Conservation (phyloP, 2,797 vertebrate genomes). For the Cheirogaleus major region DNA sequence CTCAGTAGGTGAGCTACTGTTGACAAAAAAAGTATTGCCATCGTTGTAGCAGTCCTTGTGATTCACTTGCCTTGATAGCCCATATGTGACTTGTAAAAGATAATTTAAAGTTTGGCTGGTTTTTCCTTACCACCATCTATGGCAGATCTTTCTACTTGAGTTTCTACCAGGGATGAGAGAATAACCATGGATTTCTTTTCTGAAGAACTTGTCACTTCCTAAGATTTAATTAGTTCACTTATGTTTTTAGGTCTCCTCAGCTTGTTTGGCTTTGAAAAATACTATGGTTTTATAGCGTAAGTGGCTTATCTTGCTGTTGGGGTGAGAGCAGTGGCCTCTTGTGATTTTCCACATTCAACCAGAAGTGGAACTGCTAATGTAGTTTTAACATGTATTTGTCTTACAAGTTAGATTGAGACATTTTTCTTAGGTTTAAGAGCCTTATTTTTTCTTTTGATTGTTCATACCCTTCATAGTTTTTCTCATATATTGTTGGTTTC, state of each 20-base stretch:
- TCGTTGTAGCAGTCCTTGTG: neutral
- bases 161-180: neutral
- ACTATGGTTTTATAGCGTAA: neutral
- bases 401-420: neutral
- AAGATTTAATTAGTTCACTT: neutral
- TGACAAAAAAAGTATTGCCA: neutral
- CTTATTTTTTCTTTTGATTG: neutral
- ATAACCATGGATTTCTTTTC: neutral
- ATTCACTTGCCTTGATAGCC: neutral
- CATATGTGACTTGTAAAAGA: neutral
- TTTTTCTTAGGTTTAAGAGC: neutral
- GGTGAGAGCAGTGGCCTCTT: neutral
- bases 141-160: neutral
- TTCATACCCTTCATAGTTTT: neutral
- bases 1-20: neutral
- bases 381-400: neutral
- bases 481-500: neutral
- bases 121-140: neutral
- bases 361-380: neutral
- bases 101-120: neutral
- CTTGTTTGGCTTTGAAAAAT: neutral
- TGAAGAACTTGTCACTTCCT: neutral
- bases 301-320: neutral
- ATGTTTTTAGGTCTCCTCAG: neutral
- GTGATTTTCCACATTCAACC: neutral